Base-by-base conservation (phyloP, 1,140 invertebrate species). In the Chrysomallon squamiferum region DNA sequence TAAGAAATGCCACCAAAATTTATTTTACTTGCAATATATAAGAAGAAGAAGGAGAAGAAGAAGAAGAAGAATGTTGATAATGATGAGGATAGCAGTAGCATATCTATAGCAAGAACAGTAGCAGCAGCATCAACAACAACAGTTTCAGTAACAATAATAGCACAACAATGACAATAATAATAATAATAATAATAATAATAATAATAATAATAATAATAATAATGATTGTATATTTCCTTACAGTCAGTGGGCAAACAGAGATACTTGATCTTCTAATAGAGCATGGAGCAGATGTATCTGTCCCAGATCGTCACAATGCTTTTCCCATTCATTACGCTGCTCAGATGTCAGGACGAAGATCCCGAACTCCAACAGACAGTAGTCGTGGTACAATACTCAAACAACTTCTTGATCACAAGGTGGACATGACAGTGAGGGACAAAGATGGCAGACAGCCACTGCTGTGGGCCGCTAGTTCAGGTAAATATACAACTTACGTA, bases 271-370 rank as follows among this genome's bases (percentile, higher is more conserved):
- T 95, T 0, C 90, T 98, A 6, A 84, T 97, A 57, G 90, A 91
- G 2, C 90, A 92, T 0, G 94, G 94, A 3, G 95, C 94, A 0
- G 90, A 92, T 69, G 89, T 94, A 15, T 92, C 92, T 0, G 92
- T 92, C 0, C 90, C 94, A 0, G 97, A 99, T 85, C 91, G 95
- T 62, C 95, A 98, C 80, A 93, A 94, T 5, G 97, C 96, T 11
- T 95, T 93, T 77, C 95, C 97, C 0, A 86, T 99, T 27, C 97
- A 99, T 84, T 99, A 99, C 86, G 96, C 96, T 0, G 95, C 96
- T 22, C 96, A 98, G 85, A 95, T 97, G 90, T 95, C 95, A 62
- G 66, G 27, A 9, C 27, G 32, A 7, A 33, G 32, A 25, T 54
- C 25, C 35, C 13, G 13, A 18, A 15, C 66, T 62, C 45, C 73